These are phyloP conservation scores for Morus bassanus DNA, from an alignment of 2,797 vertebrate species.

Conservation along the genomic window DNA sequence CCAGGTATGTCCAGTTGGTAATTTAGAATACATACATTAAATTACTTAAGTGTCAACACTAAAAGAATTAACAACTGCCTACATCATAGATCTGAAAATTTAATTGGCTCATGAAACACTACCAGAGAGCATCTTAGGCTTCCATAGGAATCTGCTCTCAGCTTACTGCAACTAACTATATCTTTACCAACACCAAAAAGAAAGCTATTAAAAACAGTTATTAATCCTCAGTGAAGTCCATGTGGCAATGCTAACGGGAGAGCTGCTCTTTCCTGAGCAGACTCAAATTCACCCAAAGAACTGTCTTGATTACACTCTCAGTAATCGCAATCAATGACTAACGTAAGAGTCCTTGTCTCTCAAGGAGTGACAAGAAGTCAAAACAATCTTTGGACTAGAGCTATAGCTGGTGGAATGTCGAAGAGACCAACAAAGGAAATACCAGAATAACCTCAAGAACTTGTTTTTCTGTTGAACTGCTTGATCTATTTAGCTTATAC, in stretches of 20 bases:
- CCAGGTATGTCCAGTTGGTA: accelerated
- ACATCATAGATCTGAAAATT: neutral
- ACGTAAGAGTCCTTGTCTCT: neutral
- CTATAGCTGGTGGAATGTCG: neutral
- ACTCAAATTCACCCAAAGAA: neutral
- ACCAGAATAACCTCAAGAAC: neutral
- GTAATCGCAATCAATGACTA: neutral
- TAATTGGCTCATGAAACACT: neutral
- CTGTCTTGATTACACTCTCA: neutral
- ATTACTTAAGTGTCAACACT: neutral
- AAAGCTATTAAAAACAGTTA: neutral
- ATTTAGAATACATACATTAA: neutral
- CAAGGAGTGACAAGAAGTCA: neutral
- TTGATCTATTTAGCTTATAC: neutral
- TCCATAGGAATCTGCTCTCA: neutral
- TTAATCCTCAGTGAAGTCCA: neutral
- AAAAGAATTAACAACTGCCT: neutral
- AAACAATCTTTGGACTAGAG: neutral
- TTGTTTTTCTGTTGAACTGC: neutral
- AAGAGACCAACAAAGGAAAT: neutral
- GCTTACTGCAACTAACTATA: neutral
- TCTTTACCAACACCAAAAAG: neutral
- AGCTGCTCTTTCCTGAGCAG: neutral
- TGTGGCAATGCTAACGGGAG: neutral
- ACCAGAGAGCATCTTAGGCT: neutral